A percentile compares a stretch with the other conserved stretches of the same genome.
Conservation (phyloP, 2,888 invertebrate species). For the Cataglyphis rosenhaueri region DNA sequence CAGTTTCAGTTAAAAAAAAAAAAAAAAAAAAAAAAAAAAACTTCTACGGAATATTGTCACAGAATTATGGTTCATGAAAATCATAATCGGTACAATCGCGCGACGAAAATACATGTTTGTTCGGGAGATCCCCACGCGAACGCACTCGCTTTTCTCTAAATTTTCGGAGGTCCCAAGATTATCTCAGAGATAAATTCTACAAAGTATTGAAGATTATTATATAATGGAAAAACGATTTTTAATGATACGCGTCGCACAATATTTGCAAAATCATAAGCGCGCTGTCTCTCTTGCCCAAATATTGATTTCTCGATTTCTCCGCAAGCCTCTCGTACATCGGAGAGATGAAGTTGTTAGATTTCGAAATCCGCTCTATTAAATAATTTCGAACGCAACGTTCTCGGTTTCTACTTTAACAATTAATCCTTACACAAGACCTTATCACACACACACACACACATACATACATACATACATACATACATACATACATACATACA, state of each 20-base stretch:
- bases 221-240: not conserved
- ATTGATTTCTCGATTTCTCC: not conserved
- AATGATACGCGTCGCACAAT: not conserved
- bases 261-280: not conserved
- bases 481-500: not conserved
- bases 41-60: conserved; percentile 12
- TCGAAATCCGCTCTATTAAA: conserved; percentile 5
- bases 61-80: conserved; percentile 33
- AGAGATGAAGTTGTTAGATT: not conserved
- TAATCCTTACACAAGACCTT: conserved; percentile 28
- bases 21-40: conserved; percentile 26
- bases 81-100: not conserved
- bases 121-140: not conserved
- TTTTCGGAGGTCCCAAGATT: not conserved
- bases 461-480: no score
- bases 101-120: conserved; percentile 33
- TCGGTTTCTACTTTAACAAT: conserved; percentile 12
- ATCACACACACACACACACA: not conserved
- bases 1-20: conserved; percentile 16
- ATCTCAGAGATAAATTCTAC: not conserved
- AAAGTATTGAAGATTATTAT: not conserved
- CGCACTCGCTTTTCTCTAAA: not conserved
- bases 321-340: not conserved
- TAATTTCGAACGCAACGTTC: not conserved
- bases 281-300: no score